These are phyloP conservation scores for Galeopterus variegatus DNA, from an alignment of 2,113 vertebrate species.

Conservation along the genomic window DNA sequence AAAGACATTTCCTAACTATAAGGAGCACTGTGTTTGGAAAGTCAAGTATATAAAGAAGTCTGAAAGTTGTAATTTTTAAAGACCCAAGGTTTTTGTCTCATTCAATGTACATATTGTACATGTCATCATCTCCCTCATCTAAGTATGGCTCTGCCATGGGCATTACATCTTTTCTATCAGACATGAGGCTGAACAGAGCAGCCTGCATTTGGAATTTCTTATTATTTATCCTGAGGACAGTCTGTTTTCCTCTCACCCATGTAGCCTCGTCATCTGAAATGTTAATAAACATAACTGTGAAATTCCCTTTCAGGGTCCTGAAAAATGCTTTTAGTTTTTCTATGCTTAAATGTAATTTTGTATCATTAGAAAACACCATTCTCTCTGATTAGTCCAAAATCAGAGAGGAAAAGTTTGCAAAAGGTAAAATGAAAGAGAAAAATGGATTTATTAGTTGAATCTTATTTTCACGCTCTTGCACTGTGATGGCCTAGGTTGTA, in stretches of 20 bases:
- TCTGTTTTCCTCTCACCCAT: background rate
- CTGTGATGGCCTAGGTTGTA: background rate
- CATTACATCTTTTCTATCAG: background rate
- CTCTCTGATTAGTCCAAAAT: background rate
- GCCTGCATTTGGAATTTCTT: background rate
- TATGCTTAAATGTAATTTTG: background rate
- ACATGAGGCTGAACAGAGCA: background rate
- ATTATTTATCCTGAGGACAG: background rate
- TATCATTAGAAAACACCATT: background rate
- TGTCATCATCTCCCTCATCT: background rate
- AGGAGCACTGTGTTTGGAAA: background rate
- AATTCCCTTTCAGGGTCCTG: background rate
- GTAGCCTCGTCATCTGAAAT: background rate
- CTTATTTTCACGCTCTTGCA: background rate
- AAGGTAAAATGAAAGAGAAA: background rate
- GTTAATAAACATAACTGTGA: background rate
- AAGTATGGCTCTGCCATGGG: background rate
- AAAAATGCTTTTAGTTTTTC: constrained; percentile 6
- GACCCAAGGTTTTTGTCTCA: background rate
- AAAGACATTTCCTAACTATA: background rate
- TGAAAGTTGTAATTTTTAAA: background rate
- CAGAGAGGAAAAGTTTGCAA: background rate
- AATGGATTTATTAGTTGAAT: background rate
- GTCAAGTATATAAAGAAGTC: background rate
- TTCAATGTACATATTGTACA: background rate